These are phyloP conservation scores for Diadophis punctatus DNA, from an alignment of 2,113 vertebrate species.

Conservation along the genomic window DNA sequence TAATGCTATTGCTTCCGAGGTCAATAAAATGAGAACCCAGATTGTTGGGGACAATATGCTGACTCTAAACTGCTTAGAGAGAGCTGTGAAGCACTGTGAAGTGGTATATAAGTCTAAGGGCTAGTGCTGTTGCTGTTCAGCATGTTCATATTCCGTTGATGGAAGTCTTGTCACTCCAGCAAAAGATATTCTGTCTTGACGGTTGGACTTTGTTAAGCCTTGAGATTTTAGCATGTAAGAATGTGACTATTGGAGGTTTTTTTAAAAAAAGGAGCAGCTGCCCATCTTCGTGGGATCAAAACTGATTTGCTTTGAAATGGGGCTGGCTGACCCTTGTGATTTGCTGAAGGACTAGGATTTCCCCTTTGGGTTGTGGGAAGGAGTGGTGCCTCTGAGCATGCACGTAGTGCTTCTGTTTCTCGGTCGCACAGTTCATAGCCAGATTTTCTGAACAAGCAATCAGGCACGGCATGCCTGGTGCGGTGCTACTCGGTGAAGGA, in stretches of 20 bases:
- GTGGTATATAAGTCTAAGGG: too few relatives aligned
- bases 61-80: too few relatives aligned
- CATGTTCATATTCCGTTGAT: background rate
- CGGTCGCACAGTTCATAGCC: background rate
- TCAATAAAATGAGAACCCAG: too few relatives aligned
- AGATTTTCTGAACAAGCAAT: background rate
- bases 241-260: background rate
- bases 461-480: too few relatives aligned
- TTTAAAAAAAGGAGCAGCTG: background rate
- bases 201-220: background rate
- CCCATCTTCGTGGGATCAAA: rapidly evolving
- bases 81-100: too few relatives aligned
- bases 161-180: background rate
- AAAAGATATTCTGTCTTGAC: background rate
- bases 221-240: background rate
- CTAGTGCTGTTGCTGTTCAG: background rate
- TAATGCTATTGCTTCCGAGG: too few relatives aligned
- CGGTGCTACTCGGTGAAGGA: background rate
- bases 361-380: background rate
- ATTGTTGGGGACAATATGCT: too few relatives aligned
- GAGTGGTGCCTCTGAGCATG: background rate
- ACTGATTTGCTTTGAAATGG: background rate
- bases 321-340: background rate
- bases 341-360: background rate
- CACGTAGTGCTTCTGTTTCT: background rate